phyloP scores from a whole-genome alignment of 2,888 invertebrate species.

The Lamellibrachia columna region DNA sequence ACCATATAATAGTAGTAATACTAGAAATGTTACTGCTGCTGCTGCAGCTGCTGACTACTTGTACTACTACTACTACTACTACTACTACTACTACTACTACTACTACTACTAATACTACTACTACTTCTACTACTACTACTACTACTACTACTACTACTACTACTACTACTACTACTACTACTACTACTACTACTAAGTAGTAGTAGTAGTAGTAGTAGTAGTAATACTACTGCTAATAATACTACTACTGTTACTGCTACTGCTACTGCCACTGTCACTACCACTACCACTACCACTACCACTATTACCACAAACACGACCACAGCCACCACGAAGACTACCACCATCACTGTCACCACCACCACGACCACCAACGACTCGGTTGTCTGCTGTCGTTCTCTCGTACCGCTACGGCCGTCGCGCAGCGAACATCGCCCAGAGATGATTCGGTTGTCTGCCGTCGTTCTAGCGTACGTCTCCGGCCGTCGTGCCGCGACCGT shows the following conservation, averaged over 20 bases:
- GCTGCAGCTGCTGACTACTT: background rate
- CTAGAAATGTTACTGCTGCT: background rate
- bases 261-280: background rate
- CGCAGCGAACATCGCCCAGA: too few relatives aligned
- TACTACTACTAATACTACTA: background rate
- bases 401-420: too few relatives aligned
- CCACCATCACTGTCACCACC: background rate
- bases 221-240: too few relatives aligned
- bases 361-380: background rate
- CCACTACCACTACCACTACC: background rate
- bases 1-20: too few relatives aligned
- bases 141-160: background rate
- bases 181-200: background rate
- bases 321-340: background rate
- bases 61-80: constrained; percentile 14
- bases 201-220: too few relatives aligned
- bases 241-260: background rate
- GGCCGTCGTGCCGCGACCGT: too few relatives aligned
- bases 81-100: constrained; percentile 19
- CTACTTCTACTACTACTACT: background rate
- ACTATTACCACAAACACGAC: background rate
- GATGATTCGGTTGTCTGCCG: too few relatives aligned
- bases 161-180: background rate
- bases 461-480: too few relatives aligned
- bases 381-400: too few relatives aligned